A percentile compares a stretch with the other conserved stretches of the same genome.
Conservation (phyloP, 2,888 invertebrate species). For the Eupithecia exiguata region DNA sequence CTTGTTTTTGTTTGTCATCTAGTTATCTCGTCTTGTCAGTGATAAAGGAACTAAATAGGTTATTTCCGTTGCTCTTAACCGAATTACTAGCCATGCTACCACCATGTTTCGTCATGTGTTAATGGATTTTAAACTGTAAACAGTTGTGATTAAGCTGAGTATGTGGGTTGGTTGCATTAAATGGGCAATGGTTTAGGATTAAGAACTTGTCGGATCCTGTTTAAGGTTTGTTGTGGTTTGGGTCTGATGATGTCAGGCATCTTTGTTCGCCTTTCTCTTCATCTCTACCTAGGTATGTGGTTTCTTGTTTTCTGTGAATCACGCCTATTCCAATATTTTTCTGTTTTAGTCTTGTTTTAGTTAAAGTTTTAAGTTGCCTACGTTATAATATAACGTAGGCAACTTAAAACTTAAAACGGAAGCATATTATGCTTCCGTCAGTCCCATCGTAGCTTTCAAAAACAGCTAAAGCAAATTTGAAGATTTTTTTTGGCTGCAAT, state of each 20-base stretch:
- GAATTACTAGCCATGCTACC: conserved; percentile 13
- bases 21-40: conserved; percentile 24
- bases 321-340: neutral
- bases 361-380: no score
- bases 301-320: neutral
- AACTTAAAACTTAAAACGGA: no score
- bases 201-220: conserved; percentile 24
- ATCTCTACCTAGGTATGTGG: neutral
- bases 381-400: no score
- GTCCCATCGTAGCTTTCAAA: no score
- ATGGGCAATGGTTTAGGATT: conserved; percentile 26
- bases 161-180: conserved; percentile 11
- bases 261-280: neutral
- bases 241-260: conserved; percentile 5
- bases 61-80: conserved; percentile 28
- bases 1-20: conserved; percentile 22
- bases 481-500: no score
- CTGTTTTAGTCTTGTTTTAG: neutral
- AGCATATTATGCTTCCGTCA: no score
- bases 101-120: conserved; percentile 14
- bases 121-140: conserved; percentile 16
- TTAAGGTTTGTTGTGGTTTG: neutral
- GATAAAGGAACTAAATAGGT: conserved; percentile 29
- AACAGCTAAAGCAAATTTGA: no score
- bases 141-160: conserved; percentile 9